Evolutionary conservation across 2,113 vertebrate species (phyloP).

Genomic region (Mustela nigripes): DNA sequence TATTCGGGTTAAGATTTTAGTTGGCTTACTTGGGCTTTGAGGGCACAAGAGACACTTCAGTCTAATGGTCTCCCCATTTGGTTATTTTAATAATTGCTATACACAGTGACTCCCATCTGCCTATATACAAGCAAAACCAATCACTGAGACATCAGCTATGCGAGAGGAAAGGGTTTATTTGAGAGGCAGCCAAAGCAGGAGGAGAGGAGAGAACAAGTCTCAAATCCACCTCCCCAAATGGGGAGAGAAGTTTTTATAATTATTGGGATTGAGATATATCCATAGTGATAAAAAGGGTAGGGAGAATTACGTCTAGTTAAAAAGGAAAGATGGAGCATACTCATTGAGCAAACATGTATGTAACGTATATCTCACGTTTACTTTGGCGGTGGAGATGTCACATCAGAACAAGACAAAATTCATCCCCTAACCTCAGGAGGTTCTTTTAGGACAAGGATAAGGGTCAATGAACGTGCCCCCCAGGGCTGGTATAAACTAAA

Average conservation of each 20-base stretch:
- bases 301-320: not conserved
- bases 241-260: not conserved
- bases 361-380: not conserved
- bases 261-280: not conserved
- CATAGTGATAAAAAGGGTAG: not conserved
- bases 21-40: not conserved
- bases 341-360: not conserved
- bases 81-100: not conserved
- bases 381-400: not conserved
- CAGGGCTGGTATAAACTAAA: not conserved
- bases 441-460: not conserved
- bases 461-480: not conserved
- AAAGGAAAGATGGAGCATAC: not conserved
- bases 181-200: not conserved
- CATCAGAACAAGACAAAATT: not conserved
- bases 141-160: not conserved
- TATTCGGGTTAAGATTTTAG: not conserved
- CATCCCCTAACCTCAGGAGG: not conserved
- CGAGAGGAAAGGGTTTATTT: not conserved
- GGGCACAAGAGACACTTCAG: not conserved
- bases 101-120: not conserved
- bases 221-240: not conserved
- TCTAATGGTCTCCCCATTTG: not conserved
- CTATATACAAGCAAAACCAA: not conserved
- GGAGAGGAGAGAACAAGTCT: not conserved